phyloP scores from a whole-genome alignment of 2,888 invertebrate genomes.

The Thelaira solivaga region DNA sequence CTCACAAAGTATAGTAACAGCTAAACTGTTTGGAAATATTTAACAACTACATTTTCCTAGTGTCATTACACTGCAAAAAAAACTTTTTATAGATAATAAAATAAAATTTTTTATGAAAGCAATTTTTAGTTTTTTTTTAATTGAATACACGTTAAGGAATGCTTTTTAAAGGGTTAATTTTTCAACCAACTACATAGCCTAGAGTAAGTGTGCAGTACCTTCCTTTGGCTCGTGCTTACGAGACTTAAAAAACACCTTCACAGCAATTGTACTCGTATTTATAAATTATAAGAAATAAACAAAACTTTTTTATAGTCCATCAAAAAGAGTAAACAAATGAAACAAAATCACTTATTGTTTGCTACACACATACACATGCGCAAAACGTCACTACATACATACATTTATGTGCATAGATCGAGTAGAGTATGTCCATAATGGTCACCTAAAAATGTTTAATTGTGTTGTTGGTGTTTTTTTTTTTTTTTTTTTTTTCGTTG shows the following conservation, averaged over 20 bases:
- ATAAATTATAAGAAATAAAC: slow-evolving; percentile 22
- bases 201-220: slow-evolving; percentile 11
- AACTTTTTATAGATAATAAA: too few relatives aligned
- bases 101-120: too few relatives aligned
- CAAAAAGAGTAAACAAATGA: slow-evolving; percentile 26
- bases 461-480: slow-evolving; percentile 17
- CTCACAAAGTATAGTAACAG: too few relatives aligned
- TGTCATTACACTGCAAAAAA: too few relatives aligned
- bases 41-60: too few relatives aligned
- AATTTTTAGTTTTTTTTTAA: background rate
- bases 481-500: too few relatives aligned
- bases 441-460: slow-evolving; percentile 29
- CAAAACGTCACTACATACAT: too few relatives aligned
- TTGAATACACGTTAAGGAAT: background rate
- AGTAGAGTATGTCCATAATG: slow-evolving; percentile 50
- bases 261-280: background rate
- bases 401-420: slow-evolving; percentile 15
- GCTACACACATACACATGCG: too few relatives aligned
- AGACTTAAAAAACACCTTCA: slow-evolving; percentile 30
- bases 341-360: slow-evolving; percentile 18
- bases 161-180: slow-evolving; percentile 27
- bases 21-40: too few relatives aligned
- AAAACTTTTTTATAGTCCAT: slow-evolving; percentile 33
- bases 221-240: slow-evolving; percentile 56
- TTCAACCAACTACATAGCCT: background rate